These are phyloP conservation scores for Calonectris borealis DNA, from an alignment of 2,113 vertebrate genomes.

Conservation along the genomic window DNA sequence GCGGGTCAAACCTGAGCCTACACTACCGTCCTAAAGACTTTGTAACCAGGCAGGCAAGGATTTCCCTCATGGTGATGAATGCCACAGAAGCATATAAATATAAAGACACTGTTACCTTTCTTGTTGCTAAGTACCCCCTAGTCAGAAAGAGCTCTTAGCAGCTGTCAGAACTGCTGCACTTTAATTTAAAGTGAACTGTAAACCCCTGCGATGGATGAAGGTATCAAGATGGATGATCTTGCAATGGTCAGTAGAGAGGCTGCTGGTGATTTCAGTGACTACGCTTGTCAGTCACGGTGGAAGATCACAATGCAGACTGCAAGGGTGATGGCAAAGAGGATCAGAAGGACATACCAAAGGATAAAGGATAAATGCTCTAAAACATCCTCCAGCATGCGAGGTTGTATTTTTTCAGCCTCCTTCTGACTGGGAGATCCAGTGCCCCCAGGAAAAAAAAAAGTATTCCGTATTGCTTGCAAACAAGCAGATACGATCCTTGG, in stretches of 20 bases:
- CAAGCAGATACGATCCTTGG: not conserved
- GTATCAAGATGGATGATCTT: not conserved
- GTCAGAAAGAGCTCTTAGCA: not conserved
- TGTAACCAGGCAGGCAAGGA: not conserved
- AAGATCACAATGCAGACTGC: not conserved
- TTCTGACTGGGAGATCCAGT: not conserved
- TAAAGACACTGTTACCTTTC: constrained; percentile 13
- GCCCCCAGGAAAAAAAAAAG: not conserved
- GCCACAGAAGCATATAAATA: not conserved
- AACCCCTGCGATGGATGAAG: constrained; percentile 29
- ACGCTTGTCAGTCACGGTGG: not conserved
- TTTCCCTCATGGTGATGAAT: constrained; percentile 16
- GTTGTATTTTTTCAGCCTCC: not conserved
- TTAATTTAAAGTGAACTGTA: constrained; percentile 19
- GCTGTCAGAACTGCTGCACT: constrained; percentile 18
- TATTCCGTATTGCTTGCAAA: not conserved
- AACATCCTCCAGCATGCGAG: not conserved
- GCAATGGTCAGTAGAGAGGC: not conserved
- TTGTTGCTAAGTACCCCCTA: constrained; percentile 31
- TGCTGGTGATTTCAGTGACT: not conserved
- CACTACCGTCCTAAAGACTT: not conserved
- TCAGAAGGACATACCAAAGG: not conserved
- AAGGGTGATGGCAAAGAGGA: not conserved
- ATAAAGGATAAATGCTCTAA: not conserved
- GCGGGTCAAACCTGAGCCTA: not conserved